Evolutionary conservation across 2,113 vertebrate genomes (phyloP), one percentile per base, ranked within the genome.

Genomic region (Chelonoidis abingdonii): DNA sequence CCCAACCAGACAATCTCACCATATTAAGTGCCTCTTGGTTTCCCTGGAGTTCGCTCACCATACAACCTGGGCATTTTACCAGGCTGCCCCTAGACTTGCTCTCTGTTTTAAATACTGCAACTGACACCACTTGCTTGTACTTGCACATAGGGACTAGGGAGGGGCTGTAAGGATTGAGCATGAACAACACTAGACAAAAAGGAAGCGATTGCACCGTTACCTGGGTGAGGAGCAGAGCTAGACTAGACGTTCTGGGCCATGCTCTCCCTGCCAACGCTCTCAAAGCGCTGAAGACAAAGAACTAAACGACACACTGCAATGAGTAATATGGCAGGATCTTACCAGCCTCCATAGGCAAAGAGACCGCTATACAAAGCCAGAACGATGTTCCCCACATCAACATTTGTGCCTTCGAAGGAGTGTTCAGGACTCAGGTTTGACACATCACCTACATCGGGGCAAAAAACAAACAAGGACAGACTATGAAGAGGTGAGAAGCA

Each of bases 311-410:
- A 53, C 16, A 0, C 19, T 19, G 2, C 53, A 81, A 9, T 27
- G 9, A 24, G 25, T 35, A 0, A 19, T 3, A 31, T 54, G 75
- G 82, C 25, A 50, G 91, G 29, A 83, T 87, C 99, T 97, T 97
- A 99, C 99, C 99, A 99, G 96, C 99, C 99, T 86, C 99, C 99
- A 0, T 99, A 99, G 84, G 99, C 99, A 49, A 99, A 99, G 75
- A 99, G 99, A 1, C 99, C 99, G 0, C 99, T 99, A 98, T 99
- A 99, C 54, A 99, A 95, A 0, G 99, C 99, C 97, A 99, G 82
- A 44, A 99, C 99, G 0, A 99, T 98, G 91, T 98, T 99, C 13
- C 99, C 99, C n/a, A 99, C 99, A 1, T 93, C 99, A 3, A 92
- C 76, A 0, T 98, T 99, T 21, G 99, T 99, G 59, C 98, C 98